Percentiles rank a stretch among this genome's conserved stretches.
phyloP scores from a whole-genome alignment of 2,888 invertebrate species.

The Tupiocoris notatus region DNA sequence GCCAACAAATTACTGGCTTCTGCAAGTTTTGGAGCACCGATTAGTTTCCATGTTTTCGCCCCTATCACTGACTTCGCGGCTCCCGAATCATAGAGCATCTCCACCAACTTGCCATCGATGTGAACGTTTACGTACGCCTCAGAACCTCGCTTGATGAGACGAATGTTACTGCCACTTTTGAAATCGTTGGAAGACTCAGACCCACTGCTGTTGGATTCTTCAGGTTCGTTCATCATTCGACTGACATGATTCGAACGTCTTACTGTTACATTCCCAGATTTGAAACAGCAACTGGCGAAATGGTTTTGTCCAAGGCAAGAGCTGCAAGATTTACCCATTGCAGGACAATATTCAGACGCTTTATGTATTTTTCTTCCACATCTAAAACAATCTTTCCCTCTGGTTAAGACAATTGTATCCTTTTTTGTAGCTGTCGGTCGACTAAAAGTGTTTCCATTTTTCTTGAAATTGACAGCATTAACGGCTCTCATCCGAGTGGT shows the following conservation, averaged over 20 bases:
- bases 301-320: neutral
- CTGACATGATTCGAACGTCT: neutral
- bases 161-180: neutral
- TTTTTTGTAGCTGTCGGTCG: no score
- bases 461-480: neutral
- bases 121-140: neutral
- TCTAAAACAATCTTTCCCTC: conserved; percentile 4
- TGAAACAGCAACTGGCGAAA: neutral
- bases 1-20: conserved; percentile 35
- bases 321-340: neutral
- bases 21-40: conserved; percentile 32
- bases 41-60: conserved; percentile 33
- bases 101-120: neutral
- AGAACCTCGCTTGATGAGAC: neutral
- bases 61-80: conserved; percentile 9
- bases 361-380: neutral
- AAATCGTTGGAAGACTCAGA: neutral
- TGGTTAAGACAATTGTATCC: neutral
- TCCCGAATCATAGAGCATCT: conserved; percentile 45
- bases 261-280: neutral
- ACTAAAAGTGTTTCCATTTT: neutral
- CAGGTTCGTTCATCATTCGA: neutral
- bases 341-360: neutral
- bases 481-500: neutral
- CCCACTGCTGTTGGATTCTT: neutral